Evolutionary conservation across 2,113 vertebrate species (phyloP).

Genomic region (Cepphus grylle): DNA sequence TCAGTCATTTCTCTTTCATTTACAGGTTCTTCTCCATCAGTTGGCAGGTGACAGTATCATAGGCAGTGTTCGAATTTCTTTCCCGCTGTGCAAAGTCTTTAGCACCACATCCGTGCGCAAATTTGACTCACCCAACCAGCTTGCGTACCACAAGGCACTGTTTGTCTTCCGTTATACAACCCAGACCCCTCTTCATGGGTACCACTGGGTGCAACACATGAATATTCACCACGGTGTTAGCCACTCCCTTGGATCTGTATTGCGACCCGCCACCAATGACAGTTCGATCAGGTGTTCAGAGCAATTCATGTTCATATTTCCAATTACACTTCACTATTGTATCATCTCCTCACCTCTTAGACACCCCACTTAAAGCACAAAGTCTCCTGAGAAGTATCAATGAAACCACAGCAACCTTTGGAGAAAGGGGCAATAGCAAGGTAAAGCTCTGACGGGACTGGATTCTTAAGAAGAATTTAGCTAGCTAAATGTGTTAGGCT

Average conservation of each 20-base stretch:
- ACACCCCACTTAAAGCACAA: not conserved
- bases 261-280: not conserved
- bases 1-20: not conserved
- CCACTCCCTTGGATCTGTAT: not conserved
- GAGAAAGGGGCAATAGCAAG: not conserved
- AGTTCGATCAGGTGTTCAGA: not conserved
- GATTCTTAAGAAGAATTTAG: not conserved
- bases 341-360: not conserved
- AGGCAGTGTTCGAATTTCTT: not conserved
- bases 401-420: not conserved
- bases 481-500: not conserved
- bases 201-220: not conserved
- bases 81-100: not conserved
- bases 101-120: accelerated
- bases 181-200: not conserved
- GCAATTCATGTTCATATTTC: not conserved
- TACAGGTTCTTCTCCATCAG: not conserved
- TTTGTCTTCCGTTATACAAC: not conserved
- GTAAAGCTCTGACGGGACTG: not conserved
- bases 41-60: not conserved
- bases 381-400: not conserved
- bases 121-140: not conserved
- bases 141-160: not conserved
- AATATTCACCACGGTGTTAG: not conserved
- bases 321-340: not conserved